Conservation (phyloP, 1,140 invertebrate genomes). For the Trichonephila clavata region DNA sequence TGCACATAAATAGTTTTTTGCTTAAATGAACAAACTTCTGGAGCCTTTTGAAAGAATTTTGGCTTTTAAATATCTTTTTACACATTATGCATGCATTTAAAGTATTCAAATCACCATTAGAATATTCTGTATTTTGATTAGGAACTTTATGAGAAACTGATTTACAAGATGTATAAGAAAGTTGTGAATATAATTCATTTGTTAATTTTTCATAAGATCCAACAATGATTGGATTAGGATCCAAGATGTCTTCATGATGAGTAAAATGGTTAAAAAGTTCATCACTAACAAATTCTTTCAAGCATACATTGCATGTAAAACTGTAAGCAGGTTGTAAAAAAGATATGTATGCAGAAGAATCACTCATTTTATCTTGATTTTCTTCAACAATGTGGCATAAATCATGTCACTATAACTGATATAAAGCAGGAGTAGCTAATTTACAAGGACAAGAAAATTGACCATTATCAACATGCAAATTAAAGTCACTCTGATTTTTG, state of each 20-base stretch:
- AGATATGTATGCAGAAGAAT: neutral
- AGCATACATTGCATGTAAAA: conserved; percentile 3
- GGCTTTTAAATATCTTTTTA: neutral
- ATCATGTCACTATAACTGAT: conserved; percentile 50
- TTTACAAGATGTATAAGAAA: neutral
- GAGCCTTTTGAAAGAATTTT: neutral
- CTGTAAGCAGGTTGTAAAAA: neutral
- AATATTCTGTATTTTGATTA: neutral
- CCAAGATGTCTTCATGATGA: neutral
- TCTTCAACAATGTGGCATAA: conserved; percentile 34
- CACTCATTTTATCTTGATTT: neutral
- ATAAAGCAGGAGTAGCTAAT: neutral
- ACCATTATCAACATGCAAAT: neutral
- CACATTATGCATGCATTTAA: neutral
- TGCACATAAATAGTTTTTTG: neutral
- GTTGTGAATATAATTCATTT: neutral
- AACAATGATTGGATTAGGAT: neutral
- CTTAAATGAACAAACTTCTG: neutral
- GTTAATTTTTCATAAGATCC: neutral
- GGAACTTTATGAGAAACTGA: neutral
- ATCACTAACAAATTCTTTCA: conserved; percentile 29
- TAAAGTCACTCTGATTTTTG: neutral
- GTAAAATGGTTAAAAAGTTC: conserved; percentile 39
- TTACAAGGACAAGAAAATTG: conserved; percentile 34
- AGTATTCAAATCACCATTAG: neutral